phyloP scores from a whole-genome alignment of 2,888 invertebrate genomes.

The Calameuta pallipes region DNA sequence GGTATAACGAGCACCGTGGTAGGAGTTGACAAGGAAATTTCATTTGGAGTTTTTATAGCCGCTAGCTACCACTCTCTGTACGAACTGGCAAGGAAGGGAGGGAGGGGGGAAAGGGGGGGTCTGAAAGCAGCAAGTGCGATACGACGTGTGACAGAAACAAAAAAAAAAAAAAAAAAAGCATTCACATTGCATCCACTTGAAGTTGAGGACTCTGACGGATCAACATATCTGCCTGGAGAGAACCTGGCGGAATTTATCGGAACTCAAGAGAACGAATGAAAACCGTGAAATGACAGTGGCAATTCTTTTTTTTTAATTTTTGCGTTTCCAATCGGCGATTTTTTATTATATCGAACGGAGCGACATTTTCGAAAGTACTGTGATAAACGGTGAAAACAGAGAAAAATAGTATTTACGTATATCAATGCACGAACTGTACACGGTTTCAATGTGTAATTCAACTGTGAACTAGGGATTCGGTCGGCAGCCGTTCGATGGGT shows the following conservation, averaged over 20 bases:
- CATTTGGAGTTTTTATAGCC: background rate
- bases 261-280: background rate
- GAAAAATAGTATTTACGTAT: background rate
- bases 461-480: background rate
- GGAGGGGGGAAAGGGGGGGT: fast-evolving
- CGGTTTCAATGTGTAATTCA: background rate
- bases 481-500: background rate
- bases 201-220: background rate
- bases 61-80: background rate
- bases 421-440: background rate
- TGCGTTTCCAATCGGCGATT: background rate
- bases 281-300: too few relatives aligned
- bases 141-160: background rate
- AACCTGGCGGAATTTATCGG: background rate
- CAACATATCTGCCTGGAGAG: background rate
- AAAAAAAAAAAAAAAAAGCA: background rate
- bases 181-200: background rate
- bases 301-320: background rate
- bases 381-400: background rate
- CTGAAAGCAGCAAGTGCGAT: background rate
- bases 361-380: background rate
- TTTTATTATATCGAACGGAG: background rate
- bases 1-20: background rate
- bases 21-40: background rate
- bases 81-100: background rate